A percentile compares a stretch with the other conserved stretches of the same genome.
phyloP scores from a whole-genome alignment of 2,797 vertebrate species.

The Vespertilio murinus region DNA sequence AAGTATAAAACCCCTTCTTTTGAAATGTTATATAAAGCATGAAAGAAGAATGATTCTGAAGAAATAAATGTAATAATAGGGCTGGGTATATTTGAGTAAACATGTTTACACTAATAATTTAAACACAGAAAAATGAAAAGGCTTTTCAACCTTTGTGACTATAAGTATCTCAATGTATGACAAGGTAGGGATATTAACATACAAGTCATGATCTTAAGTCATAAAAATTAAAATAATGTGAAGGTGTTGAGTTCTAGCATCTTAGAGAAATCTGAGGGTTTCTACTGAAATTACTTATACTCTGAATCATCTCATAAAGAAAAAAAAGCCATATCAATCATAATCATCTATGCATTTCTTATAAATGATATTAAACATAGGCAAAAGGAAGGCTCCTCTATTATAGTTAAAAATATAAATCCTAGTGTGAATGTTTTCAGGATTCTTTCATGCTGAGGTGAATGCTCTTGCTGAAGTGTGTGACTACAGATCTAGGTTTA shows the following conservation, averaged over 20 bases:
- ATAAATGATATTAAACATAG: conserved; percentile 52
- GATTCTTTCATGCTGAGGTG: neutral
- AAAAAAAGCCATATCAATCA: conserved; percentile 43
- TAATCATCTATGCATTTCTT: conserved; percentile 57
- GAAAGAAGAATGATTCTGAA: neutral
- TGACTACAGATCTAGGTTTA: conserved; percentile 11
- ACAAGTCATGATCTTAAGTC: conserved; percentile 24
- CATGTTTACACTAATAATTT: neutral
- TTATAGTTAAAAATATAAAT: neutral
- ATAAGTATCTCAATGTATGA: neutral
- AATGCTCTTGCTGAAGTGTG: neutral
- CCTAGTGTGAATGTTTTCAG: neutral
- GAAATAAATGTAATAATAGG: neutral
- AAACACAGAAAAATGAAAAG: neutral
- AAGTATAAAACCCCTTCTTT: conserved; percentile 28
- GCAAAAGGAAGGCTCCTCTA: neutral
- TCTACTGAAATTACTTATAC: conserved; percentile 40
- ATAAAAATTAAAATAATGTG: neutral
- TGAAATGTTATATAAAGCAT: neutral
- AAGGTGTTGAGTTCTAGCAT: neutral
- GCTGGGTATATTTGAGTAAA: neutral
- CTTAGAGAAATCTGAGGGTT: neutral
- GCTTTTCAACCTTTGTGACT: neutral
- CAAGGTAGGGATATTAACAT: conserved; percentile 29
- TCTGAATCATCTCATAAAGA: conserved; percentile 24